phyloP scores from a whole-genome alignment of 2,797 vertebrate species.

The Sebastolobus alascanus region DNA sequence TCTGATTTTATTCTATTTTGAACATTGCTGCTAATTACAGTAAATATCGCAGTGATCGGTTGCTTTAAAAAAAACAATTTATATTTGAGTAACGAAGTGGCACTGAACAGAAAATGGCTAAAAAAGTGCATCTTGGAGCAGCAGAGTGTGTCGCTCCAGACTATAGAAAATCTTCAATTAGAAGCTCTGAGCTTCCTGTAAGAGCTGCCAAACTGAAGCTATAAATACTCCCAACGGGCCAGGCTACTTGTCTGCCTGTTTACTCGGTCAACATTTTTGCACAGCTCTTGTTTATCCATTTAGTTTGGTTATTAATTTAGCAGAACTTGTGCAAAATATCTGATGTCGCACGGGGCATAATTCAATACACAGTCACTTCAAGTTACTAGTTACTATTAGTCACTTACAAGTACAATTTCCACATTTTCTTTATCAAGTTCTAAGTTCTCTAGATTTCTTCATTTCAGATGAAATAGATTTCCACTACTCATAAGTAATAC shows the following conservation, averaged over 20 bases:
- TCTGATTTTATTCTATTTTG: constrained; percentile 41
- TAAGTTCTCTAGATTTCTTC: not conserved
- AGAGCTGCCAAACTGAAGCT: constrained; percentile 76
- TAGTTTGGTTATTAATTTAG: constrained; percentile 54
- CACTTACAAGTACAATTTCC: constrained; percentile 1
- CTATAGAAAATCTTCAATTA: constrained; percentile 80
- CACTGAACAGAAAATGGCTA: constrained; percentile 43
- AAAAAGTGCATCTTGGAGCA: constrained; percentile 63
- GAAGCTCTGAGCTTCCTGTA: constrained; percentile 68
- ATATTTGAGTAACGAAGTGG: constrained; percentile 52
- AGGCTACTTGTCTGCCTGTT: constrained; percentile 76
- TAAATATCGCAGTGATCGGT: constrained; percentile 1
- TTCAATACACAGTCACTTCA: constrained; percentile 4
- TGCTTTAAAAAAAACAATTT: constrained; percentile 20
- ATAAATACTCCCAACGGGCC: constrained; percentile 77
- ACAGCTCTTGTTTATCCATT: constrained; percentile 50
- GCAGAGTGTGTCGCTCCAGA: constrained; percentile 54
- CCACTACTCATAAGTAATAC: not conserved
- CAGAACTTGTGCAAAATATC: constrained; percentile 37
- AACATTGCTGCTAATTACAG: constrained; percentile 46
- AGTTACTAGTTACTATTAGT: not conserved
- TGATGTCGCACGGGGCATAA: not conserved
- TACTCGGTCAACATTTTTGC: constrained; percentile 76
- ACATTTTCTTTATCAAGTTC: not conserved
- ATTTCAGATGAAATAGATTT: constrained; percentile 4